Conservation (phyloP, 2,888 invertebrate genomes). For the Xanthia icteritia region DNA sequence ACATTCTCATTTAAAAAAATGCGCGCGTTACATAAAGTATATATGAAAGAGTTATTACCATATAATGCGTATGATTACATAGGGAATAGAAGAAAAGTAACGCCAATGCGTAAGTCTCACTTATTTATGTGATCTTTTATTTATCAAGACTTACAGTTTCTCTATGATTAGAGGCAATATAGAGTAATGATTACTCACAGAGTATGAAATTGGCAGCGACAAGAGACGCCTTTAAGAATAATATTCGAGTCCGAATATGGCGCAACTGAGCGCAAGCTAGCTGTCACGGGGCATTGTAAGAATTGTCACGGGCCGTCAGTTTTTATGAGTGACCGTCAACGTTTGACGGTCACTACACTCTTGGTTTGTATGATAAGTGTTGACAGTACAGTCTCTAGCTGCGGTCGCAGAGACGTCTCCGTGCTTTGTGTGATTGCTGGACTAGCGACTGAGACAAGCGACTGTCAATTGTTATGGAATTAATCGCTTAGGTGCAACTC, state of each 20-base stretch:
- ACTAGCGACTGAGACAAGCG: not conserved
- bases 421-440: not conserved
- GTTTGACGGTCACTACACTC: too few species aligned
- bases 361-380: too few species aligned
- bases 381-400: too few species aligned
- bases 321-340: too few species aligned
- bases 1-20: conserved; percentile 5
- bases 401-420: too few species aligned
- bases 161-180: not conserved
- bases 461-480: not conserved
- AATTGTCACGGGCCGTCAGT: too few species aligned
- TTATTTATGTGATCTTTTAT: conserved; percentile 14
- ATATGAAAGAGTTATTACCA: conserved; percentile 20
- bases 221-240: too few species aligned
- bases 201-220: not conserved
- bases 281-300: not conserved
- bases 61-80: conserved; percentile 25
- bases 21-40: conserved; percentile 13
- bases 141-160: conserved; percentile 30
- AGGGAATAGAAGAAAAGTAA: conserved; percentile 9
- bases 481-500: not conserved
- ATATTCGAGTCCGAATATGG: not conserved
- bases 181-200: not conserved
- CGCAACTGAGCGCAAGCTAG: not conserved
- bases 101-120: conserved; percentile 31